Evolutionary conservation across 37 sponge, comb jelly and placozoan species (phyloP), one percentile per base, ranked within the genome.

Genomic region (Corticium candelabrum): DNA sequence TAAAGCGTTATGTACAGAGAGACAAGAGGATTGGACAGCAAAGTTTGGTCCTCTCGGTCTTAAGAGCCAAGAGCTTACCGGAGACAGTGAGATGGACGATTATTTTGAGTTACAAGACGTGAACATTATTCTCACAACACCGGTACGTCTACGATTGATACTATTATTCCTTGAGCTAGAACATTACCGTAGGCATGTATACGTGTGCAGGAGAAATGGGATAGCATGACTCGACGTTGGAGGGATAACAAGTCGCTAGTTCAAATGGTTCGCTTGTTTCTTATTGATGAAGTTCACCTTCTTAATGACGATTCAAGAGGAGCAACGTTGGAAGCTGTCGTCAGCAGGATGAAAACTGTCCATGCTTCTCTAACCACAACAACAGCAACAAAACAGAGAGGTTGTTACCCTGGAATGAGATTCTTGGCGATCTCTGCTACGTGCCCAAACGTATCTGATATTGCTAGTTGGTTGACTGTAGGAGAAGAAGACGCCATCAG

Each of bases 391-490:
- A 34, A 84, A 37, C n/a, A n/a, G n/a, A n/a, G n/a, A n/a, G n/a
- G n/a, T n/a, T n/a, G n/a, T n/a, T n/a, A n/a, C n/a, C n/a, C n/a
- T n/a, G n/a, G n/a, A n/a, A 83, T 99, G 4, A 82, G 99, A 50
- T 88, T 99, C 57, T 78, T 99, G 40, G 99, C 96, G 35, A 83
- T 95, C n/a, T 99, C 99, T 69, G 99, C 99, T 37, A 99, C 99
- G 40, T 86, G 92, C 30, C 99, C 99, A 39, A 99, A 99, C 82
- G 85, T 88, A 39, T 40, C 82, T 34, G 99, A 99, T 87, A 91
- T 93, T 40, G 78, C 82, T 69, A 31, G 34, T 33, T 40, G 38
- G 2, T 37, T 82, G 27, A 39, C 41, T 21, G 68, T 41, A 75
- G 21, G 77, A 15, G 73, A 50, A 29, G 21, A 32, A 29, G 15